These are phyloP conservation scores for Spinibarbus caldwelli DNA, from an alignment of 2,797 vertebrate species.

Conservation along the genomic window DNA sequence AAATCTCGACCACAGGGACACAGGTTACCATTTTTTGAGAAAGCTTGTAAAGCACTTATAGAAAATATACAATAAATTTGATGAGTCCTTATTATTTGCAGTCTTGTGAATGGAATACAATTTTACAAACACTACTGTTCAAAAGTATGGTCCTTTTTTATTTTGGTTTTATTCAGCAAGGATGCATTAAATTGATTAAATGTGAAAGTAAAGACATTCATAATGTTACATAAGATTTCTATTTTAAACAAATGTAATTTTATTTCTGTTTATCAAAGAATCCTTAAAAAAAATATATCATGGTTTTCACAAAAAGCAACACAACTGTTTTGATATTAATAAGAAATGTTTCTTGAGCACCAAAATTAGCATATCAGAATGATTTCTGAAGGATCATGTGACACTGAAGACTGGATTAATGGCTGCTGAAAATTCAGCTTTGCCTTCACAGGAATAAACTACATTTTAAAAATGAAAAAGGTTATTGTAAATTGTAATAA, in stretches of 20 bases:
- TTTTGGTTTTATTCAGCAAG: background rate
- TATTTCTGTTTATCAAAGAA: background rate
- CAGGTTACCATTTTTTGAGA: constrained; percentile 77
- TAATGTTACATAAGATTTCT: background rate
- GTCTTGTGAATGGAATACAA: background rate
- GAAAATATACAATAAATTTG: too few relatives aligned
- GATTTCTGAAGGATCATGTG: background rate
- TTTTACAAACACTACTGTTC: background rate
- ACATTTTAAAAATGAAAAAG: background rate
- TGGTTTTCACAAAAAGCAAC: background rate
- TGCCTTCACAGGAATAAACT: background rate
- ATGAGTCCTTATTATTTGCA: background rate
- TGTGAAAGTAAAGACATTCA: background rate
- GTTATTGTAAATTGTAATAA: background rate
- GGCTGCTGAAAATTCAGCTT: background rate
- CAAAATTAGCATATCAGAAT: background rate
- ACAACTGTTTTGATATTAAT: background rate
- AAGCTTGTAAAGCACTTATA: background rate
- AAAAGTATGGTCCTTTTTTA: background rate
- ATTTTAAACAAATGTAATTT: background rate
- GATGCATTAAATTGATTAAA: background rate
- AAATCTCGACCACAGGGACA: constrained; percentile 90
- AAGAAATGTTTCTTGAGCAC: background rate
- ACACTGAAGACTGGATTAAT: background rate
- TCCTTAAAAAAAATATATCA: background rate